Percentiles rank a stretch among this genome's conserved stretches.
Evolutionary conservation across 2,797 vertebrate species (phyloP).

Genomic region (Falco columbarius): DNA sequence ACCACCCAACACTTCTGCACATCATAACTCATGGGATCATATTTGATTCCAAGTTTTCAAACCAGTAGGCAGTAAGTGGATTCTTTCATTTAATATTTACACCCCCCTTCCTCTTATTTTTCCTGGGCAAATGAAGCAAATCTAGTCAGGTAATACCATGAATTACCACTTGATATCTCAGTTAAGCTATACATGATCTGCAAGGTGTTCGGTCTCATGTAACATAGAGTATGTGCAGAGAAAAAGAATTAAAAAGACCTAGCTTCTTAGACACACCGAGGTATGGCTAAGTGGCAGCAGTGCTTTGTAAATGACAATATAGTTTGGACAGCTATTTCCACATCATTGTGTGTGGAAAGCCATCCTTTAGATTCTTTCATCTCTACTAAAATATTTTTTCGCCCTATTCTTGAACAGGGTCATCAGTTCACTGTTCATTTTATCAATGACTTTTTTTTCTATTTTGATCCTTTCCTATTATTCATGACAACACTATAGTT

Average conservation of each 20-base stretch:
- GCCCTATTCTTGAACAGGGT: not conserved
- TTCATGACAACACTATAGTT: not conserved
- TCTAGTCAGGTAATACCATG: not conserved
- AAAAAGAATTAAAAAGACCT: not conserved
- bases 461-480: not conserved
- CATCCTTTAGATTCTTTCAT: not conserved
- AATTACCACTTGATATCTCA: not conserved
- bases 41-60: not conserved
- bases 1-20: not conserved
- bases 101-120: rapidly evolving
- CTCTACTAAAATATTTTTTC: not conserved
- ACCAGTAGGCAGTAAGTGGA: not conserved
- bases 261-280: not conserved
- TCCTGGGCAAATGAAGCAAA: not conserved
- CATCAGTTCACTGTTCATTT: not conserved
- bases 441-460: not conserved
- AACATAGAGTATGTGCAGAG: not conserved
- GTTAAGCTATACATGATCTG: not conserved
- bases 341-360: not conserved
- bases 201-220: not conserved
- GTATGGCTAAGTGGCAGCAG: not conserved
- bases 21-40: not conserved
- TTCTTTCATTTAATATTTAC: not conserved
- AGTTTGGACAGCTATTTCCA: not conserved
- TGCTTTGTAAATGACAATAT: not conserved